Percentiles rank a stretch among this genome's conserved stretches.
Evolutionary conservation across 2,113 vertebrate genomes (phyloP).

Genomic region (Dasypus novemcinctus): DNA sequence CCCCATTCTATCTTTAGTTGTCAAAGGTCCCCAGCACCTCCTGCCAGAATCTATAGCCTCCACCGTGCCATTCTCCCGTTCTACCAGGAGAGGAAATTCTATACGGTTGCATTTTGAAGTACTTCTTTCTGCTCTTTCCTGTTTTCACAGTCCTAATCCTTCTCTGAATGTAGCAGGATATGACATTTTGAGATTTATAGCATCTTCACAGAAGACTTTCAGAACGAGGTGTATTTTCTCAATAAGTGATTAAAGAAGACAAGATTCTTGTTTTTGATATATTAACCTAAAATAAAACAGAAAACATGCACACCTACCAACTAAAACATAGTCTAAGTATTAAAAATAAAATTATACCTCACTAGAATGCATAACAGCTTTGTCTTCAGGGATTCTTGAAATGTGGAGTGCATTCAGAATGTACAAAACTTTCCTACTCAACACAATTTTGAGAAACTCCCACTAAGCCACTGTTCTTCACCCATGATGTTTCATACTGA

Average conservation of each 20-base stretch:
- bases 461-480: slow-evolving; percentile 27
- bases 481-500: slow-evolving; percentile 45
- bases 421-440: slow-evolving; percentile 20
- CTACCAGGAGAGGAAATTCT: neutral
- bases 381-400: slow-evolving; percentile 45
- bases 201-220: slow-evolving; percentile 47
- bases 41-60: slow-evolving; percentile 30
- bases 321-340: slow-evolving; percentile 14
- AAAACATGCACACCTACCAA: neutral
- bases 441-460: slow-evolving; percentile 49
- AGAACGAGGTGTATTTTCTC: slow-evolving; percentile 30
- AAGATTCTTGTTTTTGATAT: slow-evolving; percentile 39
- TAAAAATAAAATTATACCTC: slow-evolving; percentile 33
- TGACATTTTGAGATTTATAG: slow-evolving; percentile 42
- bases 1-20: slow-evolving; percentile 41
- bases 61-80: neutral
- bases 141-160: neutral
- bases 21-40: slow-evolving; percentile 29
- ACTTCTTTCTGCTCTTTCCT: neutral
- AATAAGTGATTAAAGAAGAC: slow-evolving; percentile 26
- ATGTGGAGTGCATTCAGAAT: slow-evolving; percentile 29
- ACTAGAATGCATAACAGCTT: neutral
- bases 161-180: slow-evolving; percentile 16
- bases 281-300: slow-evolving; percentile 6
- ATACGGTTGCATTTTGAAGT: neutral